Evolutionary conservation across 2,888 invertebrate species (phyloP), one percentile per base, ranked within the genome.

Genomic region (Hirtodrosophila confusa): DNA sequence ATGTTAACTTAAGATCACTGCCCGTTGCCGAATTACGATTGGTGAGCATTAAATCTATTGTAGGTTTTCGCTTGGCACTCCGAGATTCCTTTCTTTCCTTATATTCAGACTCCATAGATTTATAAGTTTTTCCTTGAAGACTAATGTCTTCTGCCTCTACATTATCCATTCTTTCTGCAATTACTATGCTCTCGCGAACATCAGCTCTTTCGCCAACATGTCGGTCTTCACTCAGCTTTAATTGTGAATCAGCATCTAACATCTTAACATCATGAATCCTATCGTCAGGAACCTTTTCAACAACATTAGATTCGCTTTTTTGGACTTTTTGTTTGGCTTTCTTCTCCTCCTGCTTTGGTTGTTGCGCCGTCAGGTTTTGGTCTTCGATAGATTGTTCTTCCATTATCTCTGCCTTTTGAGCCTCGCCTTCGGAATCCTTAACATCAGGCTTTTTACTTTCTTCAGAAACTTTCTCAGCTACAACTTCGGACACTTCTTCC

Each of bases 1-100:
- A 97, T 0, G 95, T 96, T 41, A 97, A 90, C 91, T 96, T 96
- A 2, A 96, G 94, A 74, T 95, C 93, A 12, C 95, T 95, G 0
- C 95, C 95, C 80, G 94, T 93, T 0, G 95, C 94, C 3, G 95
- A 95, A 4, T 95, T 95, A 76, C 96, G 93, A 84, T 97, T 96
- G 1, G 95, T 95, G 41, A 97, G 91, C 73, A 94, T 94, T 0
- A 96, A 95, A 31, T 92, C 90, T 11, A 92, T 75, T 11, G 78
- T 84, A 0, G 91, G 91, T 12, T 85, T 77, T 0, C 90, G 88
- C 66, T 88, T 89, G 7, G 88, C 85, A 56, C 65, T 88, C 4
- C 90, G 87, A 1, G 75, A 69, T 64, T 88, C 89, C 37, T 84
- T 88, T 47, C 54, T 86, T 23, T 79, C 80, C 63, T 80, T 86